Evolutionary conservation across 2,888 invertebrate genomes (phyloP).

Genomic region (Glaucopsyche alexis): DNA sequence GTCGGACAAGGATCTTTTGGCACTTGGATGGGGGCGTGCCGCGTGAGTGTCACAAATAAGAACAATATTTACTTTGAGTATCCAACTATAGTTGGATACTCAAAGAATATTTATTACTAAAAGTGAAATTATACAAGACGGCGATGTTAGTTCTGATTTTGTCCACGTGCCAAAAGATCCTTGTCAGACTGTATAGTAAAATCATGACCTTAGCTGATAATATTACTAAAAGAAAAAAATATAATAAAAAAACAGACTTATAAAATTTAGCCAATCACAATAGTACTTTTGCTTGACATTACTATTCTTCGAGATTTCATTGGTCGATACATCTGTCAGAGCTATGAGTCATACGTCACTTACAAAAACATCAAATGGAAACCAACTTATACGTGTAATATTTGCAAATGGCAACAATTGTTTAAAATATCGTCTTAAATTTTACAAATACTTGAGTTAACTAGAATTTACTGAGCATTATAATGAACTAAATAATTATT

Average conservation of each 20-base stretch:
- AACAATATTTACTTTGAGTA: too few species aligned
- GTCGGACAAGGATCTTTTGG: too few species aligned
- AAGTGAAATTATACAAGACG: too few species aligned
- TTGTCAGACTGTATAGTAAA: too few species aligned
- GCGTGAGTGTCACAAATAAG: too few species aligned
- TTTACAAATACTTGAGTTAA: not conserved
- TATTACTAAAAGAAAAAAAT: not conserved
- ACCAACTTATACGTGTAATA: not conserved
- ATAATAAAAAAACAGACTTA: not conserved
- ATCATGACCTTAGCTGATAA: not conserved
- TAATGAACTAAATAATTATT: not conserved
- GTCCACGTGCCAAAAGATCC: too few species aligned
- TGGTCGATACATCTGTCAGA: not conserved
- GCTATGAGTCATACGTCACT: not conserved
- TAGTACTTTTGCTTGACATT: not conserved
- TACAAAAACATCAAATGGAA: not conserved
- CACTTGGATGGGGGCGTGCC: too few species aligned
- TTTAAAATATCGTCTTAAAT: not conserved
- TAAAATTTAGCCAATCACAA: not conserved
- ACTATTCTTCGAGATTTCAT: not conserved
- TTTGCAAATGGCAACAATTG: conserved; percentile 3
- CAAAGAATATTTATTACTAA: too few species aligned
- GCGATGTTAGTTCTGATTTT: too few species aligned
- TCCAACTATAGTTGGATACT: too few species aligned
- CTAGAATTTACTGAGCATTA: not conserved